These are phyloP conservation scores for Embidobia sp. DNA, from an alignment of 2,888 invertebrate species.

Conservation along the genomic window DNA sequence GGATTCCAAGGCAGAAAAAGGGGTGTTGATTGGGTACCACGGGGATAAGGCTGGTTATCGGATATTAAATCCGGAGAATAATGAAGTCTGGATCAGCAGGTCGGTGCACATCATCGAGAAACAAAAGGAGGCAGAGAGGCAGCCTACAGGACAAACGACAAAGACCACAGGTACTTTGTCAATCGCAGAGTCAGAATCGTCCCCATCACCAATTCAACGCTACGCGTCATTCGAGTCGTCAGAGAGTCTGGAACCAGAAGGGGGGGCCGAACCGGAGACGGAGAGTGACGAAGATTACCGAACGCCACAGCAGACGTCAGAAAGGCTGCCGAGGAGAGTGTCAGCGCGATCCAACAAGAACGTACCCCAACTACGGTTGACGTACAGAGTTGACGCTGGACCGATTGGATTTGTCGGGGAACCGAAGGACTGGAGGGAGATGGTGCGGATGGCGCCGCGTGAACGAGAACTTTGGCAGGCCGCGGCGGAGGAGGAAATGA, in stretches of 20 bases:
- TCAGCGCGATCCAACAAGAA: background rate
- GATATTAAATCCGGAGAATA: constrained; percentile 10
- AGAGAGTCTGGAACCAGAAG: background rate
- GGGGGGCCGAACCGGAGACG: background rate
- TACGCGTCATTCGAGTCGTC: background rate
- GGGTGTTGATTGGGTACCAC: constrained; percentile 14
- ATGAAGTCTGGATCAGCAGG: constrained; percentile 13
- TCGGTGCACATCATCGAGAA: constrained; percentile 15
- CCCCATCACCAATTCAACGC: background rate
- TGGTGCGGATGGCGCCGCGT: background rate
- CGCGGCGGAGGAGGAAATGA: constrained; percentile 66
- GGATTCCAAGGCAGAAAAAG: constrained; percentile 15
- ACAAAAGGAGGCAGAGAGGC: too few relatives aligned
- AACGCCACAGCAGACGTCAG: background rate
- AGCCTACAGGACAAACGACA: too few relatives aligned
- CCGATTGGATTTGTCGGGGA: constrained; percentile 12
- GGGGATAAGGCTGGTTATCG: constrained; percentile 11
- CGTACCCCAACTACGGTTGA: constrained; percentile 1
- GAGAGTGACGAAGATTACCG: background rate
- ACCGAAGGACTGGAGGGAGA: constrained; percentile 32
- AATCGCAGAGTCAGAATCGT: too few relatives aligned
- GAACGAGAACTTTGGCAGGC: constrained; percentile 30
- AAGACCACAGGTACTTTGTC: too few relatives aligned
- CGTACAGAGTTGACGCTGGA: background rate
- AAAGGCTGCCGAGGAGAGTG: constrained; percentile 3